A percentile compares a stretch with the other conserved stretches of the same genome.
These are phyloP conservation scores for Rhegmatorhina hoffmannsi DNA, from an alignment of 2,113 vertebrate genomes.

Conservation along the genomic window DNA sequence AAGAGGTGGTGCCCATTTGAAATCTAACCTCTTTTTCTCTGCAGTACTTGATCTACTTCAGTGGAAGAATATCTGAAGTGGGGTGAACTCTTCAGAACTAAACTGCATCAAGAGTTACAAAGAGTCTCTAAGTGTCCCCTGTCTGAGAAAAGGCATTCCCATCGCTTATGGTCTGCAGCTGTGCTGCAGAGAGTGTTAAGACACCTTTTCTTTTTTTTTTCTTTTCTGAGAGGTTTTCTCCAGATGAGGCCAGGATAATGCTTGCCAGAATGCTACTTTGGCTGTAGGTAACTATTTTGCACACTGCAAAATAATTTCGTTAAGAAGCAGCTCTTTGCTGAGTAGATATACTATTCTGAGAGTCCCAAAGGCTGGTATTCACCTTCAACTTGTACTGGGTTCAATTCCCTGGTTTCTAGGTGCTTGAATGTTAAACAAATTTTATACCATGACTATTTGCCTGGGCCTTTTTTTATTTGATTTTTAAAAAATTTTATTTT, in stretches of 20 bases:
- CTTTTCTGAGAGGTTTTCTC: not conserved
- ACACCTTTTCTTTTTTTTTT: not conserved
- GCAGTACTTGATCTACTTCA: not conserved
- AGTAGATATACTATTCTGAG: not conserved
- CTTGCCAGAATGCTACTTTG: not conserved
- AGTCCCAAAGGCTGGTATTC: not conserved
- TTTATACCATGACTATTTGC: not conserved
- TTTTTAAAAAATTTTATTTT: not conserved
- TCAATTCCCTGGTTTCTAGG: not conserved
- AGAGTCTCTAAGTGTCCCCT: not conserved
- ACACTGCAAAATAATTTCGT: not conserved
- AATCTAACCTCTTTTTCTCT: not conserved
- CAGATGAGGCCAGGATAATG: not conserved
- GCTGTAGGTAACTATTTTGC: not conserved
- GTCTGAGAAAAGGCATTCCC: not conserved
- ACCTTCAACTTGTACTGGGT: not conserved
- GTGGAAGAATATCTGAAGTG: not conserved
- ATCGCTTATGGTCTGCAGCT: not conserved
- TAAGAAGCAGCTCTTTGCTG: not conserved
- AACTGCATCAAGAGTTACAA: not conserved
- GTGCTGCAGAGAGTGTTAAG: not conserved
- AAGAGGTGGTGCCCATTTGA: not conserved
- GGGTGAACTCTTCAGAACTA: not conserved
- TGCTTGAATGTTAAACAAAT: not conserved
- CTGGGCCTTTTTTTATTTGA: accelerated